phyloP scores from a whole-genome alignment of 2,888 invertebrate species.

The Parascotia fuliginaria region DNA sequence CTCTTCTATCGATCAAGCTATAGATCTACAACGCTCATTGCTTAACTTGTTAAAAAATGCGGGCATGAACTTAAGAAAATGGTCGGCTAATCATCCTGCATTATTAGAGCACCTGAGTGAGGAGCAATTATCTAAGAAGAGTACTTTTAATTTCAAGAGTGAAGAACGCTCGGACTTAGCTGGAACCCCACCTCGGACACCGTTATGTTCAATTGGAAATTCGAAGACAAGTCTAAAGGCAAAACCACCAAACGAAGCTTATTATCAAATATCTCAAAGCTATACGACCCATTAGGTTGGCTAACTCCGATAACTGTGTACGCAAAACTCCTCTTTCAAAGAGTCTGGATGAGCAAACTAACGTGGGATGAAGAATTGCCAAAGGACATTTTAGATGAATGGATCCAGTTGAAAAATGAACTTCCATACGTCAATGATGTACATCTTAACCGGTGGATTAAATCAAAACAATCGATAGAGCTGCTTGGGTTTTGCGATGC shows the following conservation, averaged over 20 bases:
- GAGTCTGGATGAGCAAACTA: background rate
- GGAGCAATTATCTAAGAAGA: background rate
- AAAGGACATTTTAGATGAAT: background rate
- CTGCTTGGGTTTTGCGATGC: slow-evolving; percentile 33
- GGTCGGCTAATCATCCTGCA: background rate
- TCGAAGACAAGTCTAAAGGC: background rate
- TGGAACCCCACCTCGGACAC: slow-evolving; percentile 20
- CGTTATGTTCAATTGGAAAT: slow-evolving; percentile 17
- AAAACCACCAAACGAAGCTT: slow-evolving; percentile 14
- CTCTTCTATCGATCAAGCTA: background rate
- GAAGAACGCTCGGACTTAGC: slow-evolving; percentile 16
- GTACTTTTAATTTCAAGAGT: slow-evolving; percentile 17
- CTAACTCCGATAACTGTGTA: background rate
- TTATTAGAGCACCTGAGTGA: background rate
- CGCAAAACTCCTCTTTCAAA: background rate
- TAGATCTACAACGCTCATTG: too few relatives aligned
- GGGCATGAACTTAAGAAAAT: slow-evolving; percentile 1
- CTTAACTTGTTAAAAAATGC: background rate
- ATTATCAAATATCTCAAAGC: slow-evolving; percentile 10
- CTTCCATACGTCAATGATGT: background rate
- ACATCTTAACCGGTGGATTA: background rate
- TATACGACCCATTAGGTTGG: slow-evolving; percentile 3
- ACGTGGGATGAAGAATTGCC: background rate
- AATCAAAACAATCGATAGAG: slow-evolving; percentile 8
- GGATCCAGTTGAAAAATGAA: background rate